Conservation (phyloP, 2,797 vertebrate genomes). For the Balearica regulorum region DNA sequence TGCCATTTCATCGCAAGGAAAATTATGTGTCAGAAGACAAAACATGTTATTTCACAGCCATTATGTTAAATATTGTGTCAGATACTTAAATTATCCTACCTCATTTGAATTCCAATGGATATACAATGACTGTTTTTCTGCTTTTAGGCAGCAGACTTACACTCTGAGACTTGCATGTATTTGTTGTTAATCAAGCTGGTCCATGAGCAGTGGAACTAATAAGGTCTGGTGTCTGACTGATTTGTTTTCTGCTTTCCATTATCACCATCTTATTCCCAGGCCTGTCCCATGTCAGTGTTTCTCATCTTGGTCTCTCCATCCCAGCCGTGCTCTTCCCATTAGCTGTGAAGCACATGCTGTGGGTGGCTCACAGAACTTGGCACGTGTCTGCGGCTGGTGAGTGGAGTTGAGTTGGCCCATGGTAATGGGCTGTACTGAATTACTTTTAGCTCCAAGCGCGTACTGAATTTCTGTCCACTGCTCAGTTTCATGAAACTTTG, state of each 20-base stretch:
- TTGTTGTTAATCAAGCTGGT: background rate
- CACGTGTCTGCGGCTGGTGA: background rate
- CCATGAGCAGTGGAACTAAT: background rate
- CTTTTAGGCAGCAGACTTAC: background rate
- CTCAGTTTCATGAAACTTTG: background rate
- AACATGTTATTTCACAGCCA: background rate
- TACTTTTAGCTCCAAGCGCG: background rate
- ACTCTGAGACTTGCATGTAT: background rate
- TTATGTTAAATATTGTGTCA: background rate
- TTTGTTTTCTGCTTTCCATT: background rate
- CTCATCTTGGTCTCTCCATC: background rate
- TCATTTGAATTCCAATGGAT: background rate
- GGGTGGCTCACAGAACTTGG: background rate
- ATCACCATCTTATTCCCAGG: background rate
- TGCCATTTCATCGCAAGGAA: background rate
- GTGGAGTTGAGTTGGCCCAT: background rate
- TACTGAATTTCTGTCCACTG: background rate
- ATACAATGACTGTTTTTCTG: background rate
- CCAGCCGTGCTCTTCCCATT: background rate
- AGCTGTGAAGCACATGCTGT: background rate
- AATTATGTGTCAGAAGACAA: background rate
- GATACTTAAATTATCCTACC: background rate
- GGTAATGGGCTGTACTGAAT: background rate
- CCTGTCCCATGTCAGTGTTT: rapidly evolving
- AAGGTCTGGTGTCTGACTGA: background rate